Conservation (phyloP, 2,113 vertebrate species). For the Campylorhamphus procurvoides region DNA sequence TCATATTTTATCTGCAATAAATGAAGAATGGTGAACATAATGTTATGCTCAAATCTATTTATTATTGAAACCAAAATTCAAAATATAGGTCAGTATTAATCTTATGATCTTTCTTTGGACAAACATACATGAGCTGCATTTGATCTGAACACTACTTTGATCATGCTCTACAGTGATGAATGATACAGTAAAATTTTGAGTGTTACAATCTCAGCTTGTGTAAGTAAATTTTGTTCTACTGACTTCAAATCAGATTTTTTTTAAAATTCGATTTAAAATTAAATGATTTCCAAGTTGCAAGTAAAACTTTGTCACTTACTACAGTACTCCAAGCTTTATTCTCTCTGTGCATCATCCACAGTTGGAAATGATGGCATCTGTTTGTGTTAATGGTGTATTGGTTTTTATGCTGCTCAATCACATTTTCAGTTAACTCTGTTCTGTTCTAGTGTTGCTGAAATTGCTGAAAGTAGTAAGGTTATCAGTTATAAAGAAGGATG, state of each 20-base stretch:
- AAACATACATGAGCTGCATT: neutral
- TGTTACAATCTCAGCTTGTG: neutral
- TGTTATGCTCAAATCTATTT: neutral
- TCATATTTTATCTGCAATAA: neutral
- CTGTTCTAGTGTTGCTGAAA: neutral
- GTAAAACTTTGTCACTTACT: neutral
- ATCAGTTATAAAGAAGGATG: neutral
- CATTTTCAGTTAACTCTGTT: neutral
- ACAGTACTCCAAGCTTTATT: neutral
- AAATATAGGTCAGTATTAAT: neutral
- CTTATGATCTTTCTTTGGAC: neutral
- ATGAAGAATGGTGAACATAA: neutral
- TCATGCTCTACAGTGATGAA: neutral
- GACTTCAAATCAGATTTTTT: neutral
- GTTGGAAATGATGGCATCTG: neutral
- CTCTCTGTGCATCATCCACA: neutral
- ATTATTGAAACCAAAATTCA: neutral
- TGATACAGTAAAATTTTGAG: neutral
- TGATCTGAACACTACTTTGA: neutral
- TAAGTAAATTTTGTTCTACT: neutral
- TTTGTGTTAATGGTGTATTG: neutral
- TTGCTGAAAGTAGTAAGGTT: neutral
- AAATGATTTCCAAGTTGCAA: neutral
- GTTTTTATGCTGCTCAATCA: neutral
- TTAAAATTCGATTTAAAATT: neutral